Base-by-base conservation (phyloP, 2,888 invertebrate species). In the Octodonta nipae region DNA sequence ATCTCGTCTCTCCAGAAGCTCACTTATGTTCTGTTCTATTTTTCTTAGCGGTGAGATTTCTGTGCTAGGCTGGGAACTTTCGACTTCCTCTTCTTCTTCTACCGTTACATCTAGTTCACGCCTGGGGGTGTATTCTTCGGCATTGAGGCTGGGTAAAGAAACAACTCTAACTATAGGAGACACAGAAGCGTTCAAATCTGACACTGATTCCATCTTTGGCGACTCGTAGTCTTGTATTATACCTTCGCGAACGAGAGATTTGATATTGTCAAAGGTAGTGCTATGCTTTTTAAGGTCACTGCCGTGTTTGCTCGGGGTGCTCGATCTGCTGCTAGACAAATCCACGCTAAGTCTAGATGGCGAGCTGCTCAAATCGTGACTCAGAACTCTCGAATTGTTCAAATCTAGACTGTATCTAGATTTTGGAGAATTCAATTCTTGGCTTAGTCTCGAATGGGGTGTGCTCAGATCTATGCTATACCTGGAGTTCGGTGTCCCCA, bases 251-350 rank as follows among this genome's bases (percentile, higher is more conserved):
- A 81, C 70, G 43, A 82, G 60, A 24, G 78, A 78, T 53, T 77
- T 75, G 47, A 81, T 76, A 53, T 80, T 79, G 64, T 81, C 80
- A 56, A 81, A 82, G 5, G 80, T 80, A 26, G 76, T 77, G 43
- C 78, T 79, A 60, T 77, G 78, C 50, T 78, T 74, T 51, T 76
- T 78, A 46, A 73, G 70, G 51, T 78, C 78, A 6, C 68, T 60
- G 50, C 67, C 64, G 34, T 52, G 50, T 40, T 55, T 70, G 46
- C 70, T 70, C 5, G 73, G 73, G 1, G 61, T 60, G 38, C 57
- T 59, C 8, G 56, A 57, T 44, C 58, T 46, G 25, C 58, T 57
- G 41, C 57, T 58, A n/a, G 55, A 55, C 14, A 52, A 38, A 38
- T 56, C 56, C 8, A 46, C 46, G 35, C 56, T 58, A 15, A 54